phyloP scores from a whole-genome alignment of 2,797 vertebrate species.

The Leucoraja ocellata region DNA sequence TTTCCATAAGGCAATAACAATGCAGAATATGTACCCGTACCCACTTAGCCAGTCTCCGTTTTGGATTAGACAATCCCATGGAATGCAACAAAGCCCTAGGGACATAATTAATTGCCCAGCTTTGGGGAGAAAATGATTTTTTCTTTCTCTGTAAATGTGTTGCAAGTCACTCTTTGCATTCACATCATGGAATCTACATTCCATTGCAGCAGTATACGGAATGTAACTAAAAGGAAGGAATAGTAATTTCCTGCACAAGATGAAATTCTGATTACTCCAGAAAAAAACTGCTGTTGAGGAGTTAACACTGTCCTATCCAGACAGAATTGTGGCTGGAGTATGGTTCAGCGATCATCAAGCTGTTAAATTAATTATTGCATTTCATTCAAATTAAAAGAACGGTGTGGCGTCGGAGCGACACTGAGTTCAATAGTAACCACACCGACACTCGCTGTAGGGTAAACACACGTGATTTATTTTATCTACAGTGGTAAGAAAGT shows the following conservation, averaged over 20 bases:
- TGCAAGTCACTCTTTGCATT: conserved; percentile 9
- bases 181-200: background rate
- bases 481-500: no score
- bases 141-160: background rate
- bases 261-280: conserved; percentile 11
- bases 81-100: background rate
- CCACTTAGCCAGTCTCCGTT: conserved; percentile 14
- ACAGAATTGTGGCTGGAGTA: background rate
- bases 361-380: background rate
- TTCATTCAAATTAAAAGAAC: background rate
- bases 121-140: background rate
- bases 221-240: conserved; percentile 25
- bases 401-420: background rate
- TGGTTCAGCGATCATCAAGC: background rate
- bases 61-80: conserved; percentile 26
- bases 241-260: conserved; percentile 37
- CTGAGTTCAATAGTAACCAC: no score
- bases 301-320: conserved; percentile 1
- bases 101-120: conserved; percentile 5
- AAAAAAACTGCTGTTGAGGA: background rate
- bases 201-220: background rate
- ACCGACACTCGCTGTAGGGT: no score
- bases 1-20: background rate
- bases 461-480: no score
- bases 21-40: background rate